Percentiles rank a stretch among this genome's conserved stretches.
Conservation (phyloP, 2,888 invertebrate genomes). For the Leucoptera coffeella region DNA sequence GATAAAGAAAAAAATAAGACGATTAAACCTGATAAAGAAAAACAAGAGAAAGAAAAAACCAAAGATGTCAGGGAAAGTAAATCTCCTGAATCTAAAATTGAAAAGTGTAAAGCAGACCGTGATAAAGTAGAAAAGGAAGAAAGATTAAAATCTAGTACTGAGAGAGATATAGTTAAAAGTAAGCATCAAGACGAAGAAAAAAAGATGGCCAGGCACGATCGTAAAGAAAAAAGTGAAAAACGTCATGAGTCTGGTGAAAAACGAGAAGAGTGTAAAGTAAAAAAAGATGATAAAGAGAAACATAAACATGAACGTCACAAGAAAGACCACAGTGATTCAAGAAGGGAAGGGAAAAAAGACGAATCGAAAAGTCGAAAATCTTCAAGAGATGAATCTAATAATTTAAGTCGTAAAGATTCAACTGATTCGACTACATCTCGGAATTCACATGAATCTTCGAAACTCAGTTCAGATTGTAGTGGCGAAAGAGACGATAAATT, state of each 20-base stretch:
- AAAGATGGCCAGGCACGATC: conserved; percentile 36
- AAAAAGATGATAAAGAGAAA: conserved; percentile 47
- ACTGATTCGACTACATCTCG: conserved; percentile 42
- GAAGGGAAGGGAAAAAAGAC: conserved; percentile 39
- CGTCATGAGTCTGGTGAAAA: conserved; percentile 22
- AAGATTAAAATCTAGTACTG: conserved; percentile 15
- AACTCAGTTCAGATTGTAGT: conserved; percentile 33
- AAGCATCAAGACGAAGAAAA: conserved; percentile 27
- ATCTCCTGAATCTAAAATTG: not conserved
- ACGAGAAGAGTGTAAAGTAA: conserved; percentile 18
- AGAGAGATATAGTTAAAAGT: conserved; percentile 17
- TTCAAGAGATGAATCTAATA: conserved; percentile 33
- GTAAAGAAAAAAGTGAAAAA: conserved; percentile 35
- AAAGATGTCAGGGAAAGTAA: conserved; percentile 4
- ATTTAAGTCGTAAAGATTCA: conserved; percentile 41
- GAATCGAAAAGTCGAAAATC: conserved; percentile 32
- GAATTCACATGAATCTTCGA: conserved; percentile 35
- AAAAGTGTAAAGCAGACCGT: conserved; percentile 13
- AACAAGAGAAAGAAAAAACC: conserved; percentile 6
- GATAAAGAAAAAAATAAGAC: conserved; percentile 13
- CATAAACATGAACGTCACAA: conserved; percentile 34
- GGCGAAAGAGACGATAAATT: too few species aligned
- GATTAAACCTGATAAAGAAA: conserved; percentile 17
- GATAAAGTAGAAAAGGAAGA: conserved; percentile 27
- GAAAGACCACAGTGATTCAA: conserved; percentile 26